Conservation (phyloP, 2,113 vertebrate genomes). For the Siniperca knerii region DNA sequence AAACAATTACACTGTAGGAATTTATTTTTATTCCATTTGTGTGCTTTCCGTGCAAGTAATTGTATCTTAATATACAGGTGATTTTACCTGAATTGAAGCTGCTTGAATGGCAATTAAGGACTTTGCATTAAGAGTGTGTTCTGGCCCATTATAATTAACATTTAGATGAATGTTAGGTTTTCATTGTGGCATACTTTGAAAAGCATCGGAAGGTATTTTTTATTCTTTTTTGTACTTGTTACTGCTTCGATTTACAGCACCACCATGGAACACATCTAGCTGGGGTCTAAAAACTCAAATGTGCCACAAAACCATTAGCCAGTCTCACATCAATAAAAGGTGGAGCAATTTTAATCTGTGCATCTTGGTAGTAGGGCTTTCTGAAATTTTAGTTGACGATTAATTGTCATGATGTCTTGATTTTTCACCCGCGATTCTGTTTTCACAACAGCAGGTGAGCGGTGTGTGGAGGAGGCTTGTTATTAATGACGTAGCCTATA, state of each 20-base stretch:
- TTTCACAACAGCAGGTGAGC: too few species aligned
- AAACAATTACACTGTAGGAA: constrained; percentile 4
- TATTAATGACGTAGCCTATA: too few species aligned
- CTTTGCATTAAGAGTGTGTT: not conserved
- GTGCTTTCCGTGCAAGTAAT: not conserved
- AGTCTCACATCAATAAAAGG: not conserved
- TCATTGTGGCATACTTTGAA: not conserved
- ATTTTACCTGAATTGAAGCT: not conserved
- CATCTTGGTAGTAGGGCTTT: too few species aligned
- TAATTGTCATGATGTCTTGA: too few species aligned
- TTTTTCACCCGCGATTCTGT: too few species aligned
- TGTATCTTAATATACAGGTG: not conserved
- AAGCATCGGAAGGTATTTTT: not conserved
- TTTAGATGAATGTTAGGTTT: not conserved
- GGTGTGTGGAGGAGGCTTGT: too few species aligned
- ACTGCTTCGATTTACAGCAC: too few species aligned
- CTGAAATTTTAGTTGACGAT: too few species aligned
- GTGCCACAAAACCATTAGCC: not conserved
- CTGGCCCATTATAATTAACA: not conserved
- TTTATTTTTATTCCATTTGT: not conserved
- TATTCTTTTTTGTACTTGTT: too few species aligned
- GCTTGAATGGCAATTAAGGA: not conserved
- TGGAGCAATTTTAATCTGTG: too few species aligned
- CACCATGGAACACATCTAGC: too few species aligned
- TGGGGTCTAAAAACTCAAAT: not conserved